Evolutionary conservation across 2,888 invertebrate species (phyloP).

Genomic region (Strigamia transsilvanica): DNA sequence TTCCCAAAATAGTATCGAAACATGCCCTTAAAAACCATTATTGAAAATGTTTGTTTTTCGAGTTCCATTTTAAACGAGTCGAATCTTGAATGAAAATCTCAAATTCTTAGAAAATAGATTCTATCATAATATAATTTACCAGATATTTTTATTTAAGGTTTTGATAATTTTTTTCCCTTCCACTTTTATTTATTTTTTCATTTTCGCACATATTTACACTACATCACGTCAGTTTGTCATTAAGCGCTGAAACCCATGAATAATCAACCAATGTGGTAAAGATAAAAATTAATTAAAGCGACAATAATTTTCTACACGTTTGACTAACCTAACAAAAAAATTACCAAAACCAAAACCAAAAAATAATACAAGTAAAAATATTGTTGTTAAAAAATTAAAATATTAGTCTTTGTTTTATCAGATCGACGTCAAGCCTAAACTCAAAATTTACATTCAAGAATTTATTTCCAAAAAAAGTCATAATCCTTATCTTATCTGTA

Average conservation of each 20-base stretch:
- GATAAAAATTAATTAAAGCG: neutral
- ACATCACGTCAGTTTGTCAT: neutral
- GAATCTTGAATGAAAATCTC: neutral
- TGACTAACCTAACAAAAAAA: neutral
- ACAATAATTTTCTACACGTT: neutral
- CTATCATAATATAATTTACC: neutral
- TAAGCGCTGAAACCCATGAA: conserved; percentile 11
- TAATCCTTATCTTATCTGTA: neutral
- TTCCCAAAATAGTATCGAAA: neutral
- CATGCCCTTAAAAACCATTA: too few species aligned
- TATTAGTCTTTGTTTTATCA: too few species aligned
- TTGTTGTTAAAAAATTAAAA: too few species aligned
- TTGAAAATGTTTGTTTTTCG: neutral
- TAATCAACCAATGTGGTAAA: conserved; percentile 20
- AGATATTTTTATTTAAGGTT: neutral
- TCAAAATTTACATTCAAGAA: neutral
- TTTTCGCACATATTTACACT: neutral
- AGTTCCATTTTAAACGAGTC: neutral
- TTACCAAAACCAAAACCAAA: too few species aligned
- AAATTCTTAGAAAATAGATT: neutral
- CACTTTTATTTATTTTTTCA: neutral
- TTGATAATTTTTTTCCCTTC: neutral
- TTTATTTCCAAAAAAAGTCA: neutral
- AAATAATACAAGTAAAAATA: neutral
- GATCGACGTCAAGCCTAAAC: too few species aligned